Evolutionary conservation across 2,797 vertebrate genomes (phyloP), one percentile per base, ranked within the genome.

Genomic region (Paguma larvata): DNA sequence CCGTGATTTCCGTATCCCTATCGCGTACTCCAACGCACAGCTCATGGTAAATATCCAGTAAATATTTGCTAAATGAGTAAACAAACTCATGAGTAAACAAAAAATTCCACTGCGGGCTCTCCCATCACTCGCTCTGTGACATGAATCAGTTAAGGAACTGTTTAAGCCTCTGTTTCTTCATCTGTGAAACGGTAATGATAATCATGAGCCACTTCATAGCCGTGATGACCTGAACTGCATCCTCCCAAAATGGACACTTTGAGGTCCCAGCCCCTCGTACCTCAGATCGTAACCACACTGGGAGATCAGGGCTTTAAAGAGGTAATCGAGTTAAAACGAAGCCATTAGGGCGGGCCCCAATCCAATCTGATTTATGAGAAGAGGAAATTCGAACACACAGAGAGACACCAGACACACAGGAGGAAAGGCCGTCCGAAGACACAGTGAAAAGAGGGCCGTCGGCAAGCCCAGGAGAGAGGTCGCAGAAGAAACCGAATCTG

Each of bases 331-430:
- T 86, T 90, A 67, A 85, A 85, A 80, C 18, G 25, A 93, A 93
- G 65, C 38, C 72, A 59, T 73, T 73, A 90, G 80, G 46, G 32
- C 65, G 59, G 53, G 19, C 15, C 38, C 19, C 73, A 80, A 73
- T 79, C 56, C 25, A 65, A 82, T 80, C 80, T 90, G 91, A 90
- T 72, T 85, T 44, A 27, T 30, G 27, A 56, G 88, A 96, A 87
- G 12, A 85, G 41, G 51, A 95, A 72, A 75, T 82, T 41, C 77
- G 48, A 19, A 92, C 21, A 59, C 0, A 4, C 32, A 41, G 21
- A 90, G 63, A 46, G 16, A 92, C 34, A 51, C 10, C 18, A 44
- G 80, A 51, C 41, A 11, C 82, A 44, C 12, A 30, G 59, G 62
- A 85, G 27, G 15, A 82, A 62, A 87, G 72, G 80, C 2, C 27